Conservation (phyloP, 2,888 invertebrate species). For the Drosophila picticornis region DNA sequence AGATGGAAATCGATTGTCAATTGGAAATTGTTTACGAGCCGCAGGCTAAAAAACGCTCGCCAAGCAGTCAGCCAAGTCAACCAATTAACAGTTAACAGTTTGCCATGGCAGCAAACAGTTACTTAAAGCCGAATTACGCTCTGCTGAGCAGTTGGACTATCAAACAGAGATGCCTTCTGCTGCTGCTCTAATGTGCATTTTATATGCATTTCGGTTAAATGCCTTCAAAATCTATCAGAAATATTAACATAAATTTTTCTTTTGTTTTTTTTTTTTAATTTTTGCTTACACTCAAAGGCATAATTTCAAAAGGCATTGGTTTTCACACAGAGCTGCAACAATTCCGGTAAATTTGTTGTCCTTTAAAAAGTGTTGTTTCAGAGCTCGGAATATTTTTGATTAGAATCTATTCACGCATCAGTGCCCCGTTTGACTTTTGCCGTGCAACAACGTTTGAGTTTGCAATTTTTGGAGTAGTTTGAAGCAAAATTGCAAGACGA, state of each 20-base stretch:
- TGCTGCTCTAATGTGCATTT: neutral
- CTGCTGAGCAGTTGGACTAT: neutral
- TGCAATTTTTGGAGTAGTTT: neutral
- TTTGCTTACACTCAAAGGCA: neutral
- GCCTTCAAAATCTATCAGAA: neutral
- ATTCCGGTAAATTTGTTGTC: neutral
- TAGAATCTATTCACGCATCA: constrained; percentile 12
- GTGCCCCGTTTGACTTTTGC: neutral
- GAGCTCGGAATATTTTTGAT: neutral
- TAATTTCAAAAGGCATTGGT: neutral
- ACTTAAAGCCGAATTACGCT: neutral
- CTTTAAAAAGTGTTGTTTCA: neutral
- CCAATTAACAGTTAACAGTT: constrained; percentile 7
- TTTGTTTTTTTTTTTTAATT: neutral
- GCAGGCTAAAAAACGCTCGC: constrained; percentile 43
- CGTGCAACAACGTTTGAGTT: constrained; percentile 2
- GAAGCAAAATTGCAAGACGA: neutral
- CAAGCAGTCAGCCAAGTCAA: constrained; percentile 26
- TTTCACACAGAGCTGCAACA: neutral
- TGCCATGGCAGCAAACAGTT: neutral
- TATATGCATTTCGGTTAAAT: neutral
- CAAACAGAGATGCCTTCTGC: neutral
- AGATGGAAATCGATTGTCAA: constrained; percentile 62
- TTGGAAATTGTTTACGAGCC: constrained; percentile 74
- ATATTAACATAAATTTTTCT: no score